phyloP scores from a whole-genome alignment of 2,888 invertebrate genomes.

The Isoperla grammatica region DNA sequence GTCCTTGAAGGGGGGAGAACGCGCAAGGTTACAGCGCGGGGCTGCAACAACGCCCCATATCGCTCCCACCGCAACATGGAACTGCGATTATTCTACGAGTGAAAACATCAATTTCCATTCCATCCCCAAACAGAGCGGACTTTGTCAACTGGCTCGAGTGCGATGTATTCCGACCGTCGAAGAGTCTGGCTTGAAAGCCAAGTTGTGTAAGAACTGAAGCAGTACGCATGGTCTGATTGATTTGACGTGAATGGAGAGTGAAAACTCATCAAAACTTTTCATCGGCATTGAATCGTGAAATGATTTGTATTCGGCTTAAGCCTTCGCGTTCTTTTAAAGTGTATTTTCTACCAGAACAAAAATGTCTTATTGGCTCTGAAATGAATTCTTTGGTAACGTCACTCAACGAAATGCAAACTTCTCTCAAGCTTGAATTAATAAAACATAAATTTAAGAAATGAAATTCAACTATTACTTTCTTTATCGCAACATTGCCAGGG shows the following conservation, averaged over 20 bases:
- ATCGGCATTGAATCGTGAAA: not conserved
- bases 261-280: conserved; percentile 17
- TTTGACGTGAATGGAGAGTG: not conserved
- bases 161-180: too few species aligned
- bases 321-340: not conserved
- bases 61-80: too few species aligned
- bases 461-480: not conserved
- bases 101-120: too few species aligned
- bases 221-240: conserved; percentile 6
- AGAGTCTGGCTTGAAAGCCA: conserved; percentile 4
- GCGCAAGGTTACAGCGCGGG: too few species aligned
- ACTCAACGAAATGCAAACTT: not conserved
- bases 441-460: not conserved
- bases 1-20: too few species aligned
- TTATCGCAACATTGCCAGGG: too few species aligned
- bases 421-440: not conserved
- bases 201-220: conserved; percentile 6
- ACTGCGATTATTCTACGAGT: too few species aligned
- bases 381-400: too few species aligned
- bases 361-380: not conserved
- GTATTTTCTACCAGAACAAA: not conserved
- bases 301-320: not conserved
- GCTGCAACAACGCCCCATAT: too few species aligned
- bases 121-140: too few species aligned
- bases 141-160: not conserved